Percentiles rank a stretch among this genome's conserved stretches.
These are phyloP conservation scores for Dasyurus viverrinus DNA, from an alignment of 2,113 vertebrate genomes.

Conservation along the genomic window DNA sequence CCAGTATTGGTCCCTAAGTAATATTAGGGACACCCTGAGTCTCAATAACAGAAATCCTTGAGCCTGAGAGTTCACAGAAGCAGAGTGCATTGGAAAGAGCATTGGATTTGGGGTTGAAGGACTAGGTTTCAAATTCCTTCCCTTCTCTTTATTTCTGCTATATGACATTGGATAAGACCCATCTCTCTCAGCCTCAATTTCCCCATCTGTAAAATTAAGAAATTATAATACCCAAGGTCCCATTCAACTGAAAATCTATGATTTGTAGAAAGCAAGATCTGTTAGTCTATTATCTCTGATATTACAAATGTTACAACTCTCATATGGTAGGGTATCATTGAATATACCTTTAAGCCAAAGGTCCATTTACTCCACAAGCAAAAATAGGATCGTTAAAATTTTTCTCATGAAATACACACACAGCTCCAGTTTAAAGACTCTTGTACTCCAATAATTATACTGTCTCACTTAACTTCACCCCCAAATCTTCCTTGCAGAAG, in stretches of 20 bases:
- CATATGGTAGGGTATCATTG: background rate
- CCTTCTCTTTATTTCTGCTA: background rate
- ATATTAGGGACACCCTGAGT: background rate
- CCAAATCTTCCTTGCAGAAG: conserved; percentile 30
- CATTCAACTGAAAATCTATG: background rate
- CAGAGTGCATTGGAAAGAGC: background rate
- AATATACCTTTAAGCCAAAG: background rate
- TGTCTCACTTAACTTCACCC: conserved; percentile 61
- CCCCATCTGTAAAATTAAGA: background rate
- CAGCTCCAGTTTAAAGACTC: background rate
- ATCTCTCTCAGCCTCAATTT: background rate
- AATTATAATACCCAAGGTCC: background rate
- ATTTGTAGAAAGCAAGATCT: background rate
- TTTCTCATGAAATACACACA: conserved; percentile 20
- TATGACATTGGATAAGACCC: background rate
- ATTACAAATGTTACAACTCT: background rate
- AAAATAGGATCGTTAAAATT: background rate
- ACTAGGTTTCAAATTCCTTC: background rate
- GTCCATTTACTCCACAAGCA: background rate
- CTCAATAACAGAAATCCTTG: background rate
- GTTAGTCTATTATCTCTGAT: background rate
- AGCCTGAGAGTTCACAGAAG: background rate
- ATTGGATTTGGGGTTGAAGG: background rate
- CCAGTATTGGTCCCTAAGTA: too few species aligned
- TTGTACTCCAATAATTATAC: conserved; percentile 55